These are phyloP conservation scores for Sebastes iracundus DNA, from an alignment of 2,797 vertebrate species.

Conservation along the genomic window DNA sequence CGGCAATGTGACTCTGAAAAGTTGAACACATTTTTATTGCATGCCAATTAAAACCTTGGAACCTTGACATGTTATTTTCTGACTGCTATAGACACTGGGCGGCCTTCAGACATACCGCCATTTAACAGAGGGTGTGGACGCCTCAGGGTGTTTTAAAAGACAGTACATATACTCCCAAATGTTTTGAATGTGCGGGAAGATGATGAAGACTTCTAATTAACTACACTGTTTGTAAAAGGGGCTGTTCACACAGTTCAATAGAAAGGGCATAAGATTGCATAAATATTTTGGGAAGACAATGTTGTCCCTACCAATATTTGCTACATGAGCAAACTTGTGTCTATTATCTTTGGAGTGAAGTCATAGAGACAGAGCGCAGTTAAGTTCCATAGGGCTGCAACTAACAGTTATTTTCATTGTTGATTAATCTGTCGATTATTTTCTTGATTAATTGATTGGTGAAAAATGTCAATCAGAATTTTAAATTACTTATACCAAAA, in stretches of 20 bases:
- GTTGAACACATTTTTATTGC: background rate
- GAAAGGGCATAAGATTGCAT: accelerated
- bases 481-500: background rate
- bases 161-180: background rate
- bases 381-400: too few relatives aligned
- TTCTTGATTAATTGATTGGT: too few relatives aligned
- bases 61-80: background rate
- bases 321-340: background rate
- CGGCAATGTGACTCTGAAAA: background rate
- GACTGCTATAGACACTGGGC: background rate
- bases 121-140: background rate
- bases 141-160: background rate
- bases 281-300: background rate
- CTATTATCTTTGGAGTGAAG: background rate
- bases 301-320: background rate
- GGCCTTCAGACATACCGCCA: background rate
- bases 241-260: background rate
- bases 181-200: background rate
- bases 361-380: too few relatives aligned
- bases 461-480: background rate
- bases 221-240: background rate
- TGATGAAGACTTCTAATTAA: background rate
- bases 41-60: background rate
- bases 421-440: too few relatives aligned
- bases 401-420: too few relatives aligned